phyloP scores from a whole-genome alignment of 2,888 invertebrate species.

The Caenorhabditis zanzibari region DNA sequence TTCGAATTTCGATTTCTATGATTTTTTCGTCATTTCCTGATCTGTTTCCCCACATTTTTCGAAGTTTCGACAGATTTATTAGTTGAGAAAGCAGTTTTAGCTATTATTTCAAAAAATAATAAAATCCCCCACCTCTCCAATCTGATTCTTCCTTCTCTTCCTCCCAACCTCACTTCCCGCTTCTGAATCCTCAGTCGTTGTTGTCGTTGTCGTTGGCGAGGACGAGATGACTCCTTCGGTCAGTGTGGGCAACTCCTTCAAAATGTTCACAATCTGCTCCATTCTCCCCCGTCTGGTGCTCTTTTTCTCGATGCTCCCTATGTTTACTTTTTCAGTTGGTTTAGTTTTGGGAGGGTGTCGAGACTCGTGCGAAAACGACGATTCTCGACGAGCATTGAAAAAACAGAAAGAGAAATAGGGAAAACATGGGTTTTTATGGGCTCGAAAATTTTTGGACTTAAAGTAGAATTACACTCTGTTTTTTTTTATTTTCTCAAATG shows the following conservation, averaged over 20 bases:
- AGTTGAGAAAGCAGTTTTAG: too few species aligned
- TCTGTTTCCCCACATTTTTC: too few species aligned
- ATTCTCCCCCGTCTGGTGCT: slow-evolving; percentile 34
- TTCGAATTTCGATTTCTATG: too few species aligned
- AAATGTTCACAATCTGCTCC: slow-evolving; percentile 69
- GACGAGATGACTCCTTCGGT: slow-evolving; percentile 61
- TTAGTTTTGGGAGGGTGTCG: slow-evolving; percentile 10
- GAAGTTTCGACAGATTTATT: too few species aligned
- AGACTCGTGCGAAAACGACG: slow-evolving; percentile 60
- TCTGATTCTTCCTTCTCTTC: not conserved
- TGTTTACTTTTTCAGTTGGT: slow-evolving; percentile 63
- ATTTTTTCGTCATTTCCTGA: too few species aligned
- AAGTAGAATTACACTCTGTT: too few species aligned
- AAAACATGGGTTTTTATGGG: not conserved
- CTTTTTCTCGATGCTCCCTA: slow-evolving; percentile 9
- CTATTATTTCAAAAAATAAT: not conserved
- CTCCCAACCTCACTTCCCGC: slow-evolving; percentile 7
- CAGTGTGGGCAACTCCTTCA: slow-evolving; percentile 66
- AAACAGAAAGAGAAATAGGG: slow-evolving; percentile 6
- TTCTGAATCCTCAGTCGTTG: slow-evolving; percentile 22
- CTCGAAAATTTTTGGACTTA: slow-evolving; percentile 5
- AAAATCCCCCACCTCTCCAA: slow-evolving; percentile 23
- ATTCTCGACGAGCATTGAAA: slow-evolving; percentile 37
- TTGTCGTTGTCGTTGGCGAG: slow-evolving; percentile 29
- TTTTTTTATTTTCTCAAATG: too few species aligned